Evolutionary conservation across 1,140 invertebrate species (phyloP), one percentile per base, ranked within the genome.

Genomic region (Drosophila kepulauana): DNA sequence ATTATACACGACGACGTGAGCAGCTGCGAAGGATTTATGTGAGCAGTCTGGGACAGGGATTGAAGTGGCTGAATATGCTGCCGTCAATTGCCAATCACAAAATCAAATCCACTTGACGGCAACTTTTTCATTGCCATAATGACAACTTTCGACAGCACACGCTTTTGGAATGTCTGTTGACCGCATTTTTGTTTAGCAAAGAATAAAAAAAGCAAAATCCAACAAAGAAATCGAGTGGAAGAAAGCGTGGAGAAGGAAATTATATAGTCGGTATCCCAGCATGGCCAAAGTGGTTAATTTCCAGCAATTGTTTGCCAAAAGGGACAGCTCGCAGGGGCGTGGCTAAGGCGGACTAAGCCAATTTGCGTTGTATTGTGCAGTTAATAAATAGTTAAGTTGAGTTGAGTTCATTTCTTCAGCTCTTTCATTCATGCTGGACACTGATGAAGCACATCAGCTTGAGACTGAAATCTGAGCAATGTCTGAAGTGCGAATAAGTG

Each of bases 371-470:
- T 70, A 87, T 87, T 87, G 84, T 87, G 43, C 80, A 75, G 58
- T 80, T 87, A 82, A 79, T 87, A 88, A 82, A 87, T 82, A 80
- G 82, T 87, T 87, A 16, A 57, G 56, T 87, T 87, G 20, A 52
- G 61, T 43, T 71, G 62, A 35, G 54, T 62, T 49, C 10, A 41
- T n/a, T 58, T 33, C 6, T 64, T 59, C 1, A 52, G 52, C 52
- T 58, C n/a, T 51, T 66, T 45, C 4, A 48, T 56, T 59, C 61
- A 54, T 5, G 6, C 49, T 43, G 30, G 11, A 59, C 43, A 7
- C 63, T 70, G 68, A 79, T 84, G 56, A 73, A 76, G 76, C 66
- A 64, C 63, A 78, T 81, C 63, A 59, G 28, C 28, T 46, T 35
- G 2, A 45, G 49, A 16, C 38, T n/a, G 56, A 73, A 54, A 69